phyloP scores from a whole-genome alignment of 2,113 vertebrate species.

The Protobothrops flavoviridis region DNA sequence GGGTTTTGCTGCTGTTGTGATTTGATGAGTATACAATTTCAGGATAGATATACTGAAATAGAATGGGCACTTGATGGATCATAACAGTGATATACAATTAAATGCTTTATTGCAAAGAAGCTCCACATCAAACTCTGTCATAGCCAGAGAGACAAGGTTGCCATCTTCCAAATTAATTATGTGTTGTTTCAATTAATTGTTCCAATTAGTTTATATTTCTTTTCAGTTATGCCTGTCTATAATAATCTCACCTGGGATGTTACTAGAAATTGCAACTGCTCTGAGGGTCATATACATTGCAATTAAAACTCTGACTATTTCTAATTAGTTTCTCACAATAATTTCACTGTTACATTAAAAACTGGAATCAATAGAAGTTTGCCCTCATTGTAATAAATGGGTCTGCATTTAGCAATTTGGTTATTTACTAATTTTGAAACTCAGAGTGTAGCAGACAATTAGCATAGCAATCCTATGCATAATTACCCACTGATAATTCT shows the following conservation, averaged over 20 bases:
- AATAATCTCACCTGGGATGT: conserved; percentile 66
- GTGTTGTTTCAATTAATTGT: conserved; percentile 75
- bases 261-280: conserved; percentile 66
- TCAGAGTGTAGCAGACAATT: not conserved
- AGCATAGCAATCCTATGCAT: not conserved
- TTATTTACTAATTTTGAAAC: conserved; percentile 24
- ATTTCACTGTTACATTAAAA: conserved; percentile 38
- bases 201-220: conserved; percentile 68
- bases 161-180: conserved; percentile 67
- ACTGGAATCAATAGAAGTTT: conserved; percentile 6
- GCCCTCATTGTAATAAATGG: not conserved
- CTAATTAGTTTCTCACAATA: conserved; percentile 63
- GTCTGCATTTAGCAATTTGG: conserved; percentile 4
- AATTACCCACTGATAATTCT: not conserved
- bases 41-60: not conserved
- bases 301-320: conserved; percentile 65
- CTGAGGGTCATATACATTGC: conserved; percentile 63
- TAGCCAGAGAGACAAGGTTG: conserved; percentile 13
- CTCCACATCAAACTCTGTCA: not conserved
- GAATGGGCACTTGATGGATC: not conserved
- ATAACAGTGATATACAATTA: not conserved
- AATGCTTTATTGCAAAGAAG: not conserved
- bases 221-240: conserved; percentile 57
- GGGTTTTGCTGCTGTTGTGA: not conserved
- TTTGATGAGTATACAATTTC: not conserved